Percentiles rank a stretch among this genome's conserved stretches.
Conservation (phyloP, 1,140 invertebrate species). For the Drosophila elegans region DNA sequence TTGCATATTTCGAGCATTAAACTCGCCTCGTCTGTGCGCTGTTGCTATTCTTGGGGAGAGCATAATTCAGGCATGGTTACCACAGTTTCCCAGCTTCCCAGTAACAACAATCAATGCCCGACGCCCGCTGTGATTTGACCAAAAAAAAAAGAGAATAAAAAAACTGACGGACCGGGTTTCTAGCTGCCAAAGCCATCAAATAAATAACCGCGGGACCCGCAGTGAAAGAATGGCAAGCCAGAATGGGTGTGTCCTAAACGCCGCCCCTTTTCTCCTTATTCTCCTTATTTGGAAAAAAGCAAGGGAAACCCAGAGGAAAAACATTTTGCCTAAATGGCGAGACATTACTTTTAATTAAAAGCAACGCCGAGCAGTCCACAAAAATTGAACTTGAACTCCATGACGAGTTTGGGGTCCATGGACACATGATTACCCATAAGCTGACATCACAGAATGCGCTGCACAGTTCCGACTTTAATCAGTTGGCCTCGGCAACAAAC, state of each 20-base stretch:
- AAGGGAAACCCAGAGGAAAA: constrained; percentile 28
- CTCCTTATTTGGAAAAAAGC: constrained; percentile 2
- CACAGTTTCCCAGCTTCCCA: constrained; percentile 29
- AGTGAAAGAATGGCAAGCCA: constrained; percentile 66
- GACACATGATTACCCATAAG: constrained; percentile 80
- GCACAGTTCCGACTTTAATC: constrained; percentile 67
- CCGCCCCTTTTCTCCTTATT: constrained; percentile 30
- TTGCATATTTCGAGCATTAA: constrained; percentile 80
- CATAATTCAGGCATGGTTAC: constrained; percentile 73
- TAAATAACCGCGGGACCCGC: constrained; percentile 78
- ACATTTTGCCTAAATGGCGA: constrained; percentile 73
- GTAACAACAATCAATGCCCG: constrained; percentile 73
- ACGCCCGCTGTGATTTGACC: constrained; percentile 80
- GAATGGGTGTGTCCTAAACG: constrained; percentile 55
- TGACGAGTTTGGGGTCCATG: constrained; percentile 26
- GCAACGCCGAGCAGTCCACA: constrained; percentile 64
- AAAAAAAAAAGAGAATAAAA: constrained; percentile 26
- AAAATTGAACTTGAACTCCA: constrained; percentile 80
- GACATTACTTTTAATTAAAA: constrained; percentile 83
- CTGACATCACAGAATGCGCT: constrained; percentile 64
- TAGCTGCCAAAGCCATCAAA: constrained; percentile 77
- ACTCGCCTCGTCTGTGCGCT: constrained; percentile 46
- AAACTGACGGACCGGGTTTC: constrained; percentile 65
- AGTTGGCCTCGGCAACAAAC: constrained; percentile 58
- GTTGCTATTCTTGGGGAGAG: constrained; percentile 27